Conservation (phyloP, 1,140 invertebrate genomes). For the Bombus balteatus region DNA sequence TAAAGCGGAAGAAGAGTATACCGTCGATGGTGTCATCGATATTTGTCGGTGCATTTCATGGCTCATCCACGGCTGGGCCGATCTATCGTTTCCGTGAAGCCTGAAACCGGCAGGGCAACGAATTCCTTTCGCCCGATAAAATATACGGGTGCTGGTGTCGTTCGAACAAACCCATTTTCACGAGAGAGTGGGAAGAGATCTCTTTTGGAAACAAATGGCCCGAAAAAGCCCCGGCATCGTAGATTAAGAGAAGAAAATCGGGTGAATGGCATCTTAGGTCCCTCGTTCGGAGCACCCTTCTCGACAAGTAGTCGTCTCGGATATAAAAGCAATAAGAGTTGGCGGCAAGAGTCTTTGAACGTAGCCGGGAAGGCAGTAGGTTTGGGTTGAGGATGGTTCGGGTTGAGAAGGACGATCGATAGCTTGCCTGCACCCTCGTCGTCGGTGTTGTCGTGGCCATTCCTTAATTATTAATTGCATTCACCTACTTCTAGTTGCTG, state of each 20-base stretch:
- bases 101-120: neutral
- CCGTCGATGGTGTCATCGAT: neutral
- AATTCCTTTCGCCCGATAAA: neutral
- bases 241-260: slow-evolving; percentile 33
- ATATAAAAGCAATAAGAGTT: slow-evolving; percentile 61
- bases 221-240: slow-evolving; percentile 5
- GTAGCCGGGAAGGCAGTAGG: slow-evolving; percentile 29
- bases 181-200: neutral
- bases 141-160: no score
- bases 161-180: slow-evolving; percentile 7
- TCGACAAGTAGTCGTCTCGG: slow-evolving; percentile 52
- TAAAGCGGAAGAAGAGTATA: no score
- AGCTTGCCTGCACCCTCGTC: slow-evolving; percentile 56
- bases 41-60: neutral
- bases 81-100: no score
- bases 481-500: slow-evolving; percentile 41
- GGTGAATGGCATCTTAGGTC: slow-evolving; percentile 58
- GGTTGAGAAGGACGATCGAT: slow-evolving; percentile 67
- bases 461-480: slow-evolving; percentile 69
- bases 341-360: slow-evolving; percentile 9
- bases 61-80: no score
- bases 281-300: slow-evolving; percentile 53
- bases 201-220: slow-evolving; percentile 18
- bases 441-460: slow-evolving; percentile 31
- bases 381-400: slow-evolving; percentile 52